phyloP scores from a whole-genome alignment of 2,797 vertebrate genomes.

The Sebastolobus altivelis region DNA sequence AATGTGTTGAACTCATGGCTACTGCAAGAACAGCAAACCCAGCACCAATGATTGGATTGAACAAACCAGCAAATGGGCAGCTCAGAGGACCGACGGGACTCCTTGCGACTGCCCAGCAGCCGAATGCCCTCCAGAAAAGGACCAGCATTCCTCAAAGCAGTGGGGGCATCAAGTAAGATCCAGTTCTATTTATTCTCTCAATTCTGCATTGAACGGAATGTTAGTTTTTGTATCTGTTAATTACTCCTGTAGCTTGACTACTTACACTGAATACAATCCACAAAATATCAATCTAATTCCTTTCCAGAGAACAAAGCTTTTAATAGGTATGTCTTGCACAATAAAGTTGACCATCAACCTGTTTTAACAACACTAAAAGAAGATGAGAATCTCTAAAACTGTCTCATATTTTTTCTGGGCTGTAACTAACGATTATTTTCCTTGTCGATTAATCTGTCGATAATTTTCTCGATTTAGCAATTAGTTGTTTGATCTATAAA shows the following conservation, averaged over 20 bases:
- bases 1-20: conserved; percentile 73
- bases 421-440: too few species aligned
- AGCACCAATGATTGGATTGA: conserved; percentile 76
- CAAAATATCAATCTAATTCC: not conserved
- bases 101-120: conserved; percentile 54
- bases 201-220: not conserved
- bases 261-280: not conserved
- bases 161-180: conserved; percentile 81
- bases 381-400: not conserved
- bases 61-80: conserved; percentile 81
- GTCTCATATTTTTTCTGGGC: too few species aligned
- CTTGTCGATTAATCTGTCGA: too few species aligned
- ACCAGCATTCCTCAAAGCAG: conserved; percentile 78
- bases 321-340: not conserved
- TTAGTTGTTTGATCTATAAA: too few species aligned
- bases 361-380: not conserved
- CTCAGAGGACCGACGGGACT: conserved; percentile 71
- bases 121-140: conserved; percentile 63
- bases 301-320: not conserved
- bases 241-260: not conserved
- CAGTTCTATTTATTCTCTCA: not conserved
- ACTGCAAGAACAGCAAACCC: conserved; percentile 83
- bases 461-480: too few species aligned
- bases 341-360: not conserved
- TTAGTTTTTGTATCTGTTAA: not conserved